These are phyloP conservation scores for Hylaeus volcanicus DNA, from an alignment of 1,140 invertebrate genomes.

Conservation along the genomic window DNA sequence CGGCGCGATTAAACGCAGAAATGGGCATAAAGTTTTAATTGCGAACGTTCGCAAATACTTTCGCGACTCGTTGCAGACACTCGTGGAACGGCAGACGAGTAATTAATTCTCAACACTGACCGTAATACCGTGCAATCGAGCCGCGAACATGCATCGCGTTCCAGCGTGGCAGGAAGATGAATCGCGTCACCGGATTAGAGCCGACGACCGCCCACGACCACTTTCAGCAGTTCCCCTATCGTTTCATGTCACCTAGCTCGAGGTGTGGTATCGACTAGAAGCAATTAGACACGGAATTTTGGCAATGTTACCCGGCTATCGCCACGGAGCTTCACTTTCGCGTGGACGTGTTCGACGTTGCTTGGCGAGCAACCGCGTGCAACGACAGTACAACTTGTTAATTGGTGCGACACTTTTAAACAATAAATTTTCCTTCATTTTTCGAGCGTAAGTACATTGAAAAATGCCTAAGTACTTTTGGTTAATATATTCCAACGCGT, in stretches of 20 bases:
- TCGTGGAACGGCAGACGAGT: conserved; percentile 15
- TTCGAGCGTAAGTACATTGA: too few species aligned
- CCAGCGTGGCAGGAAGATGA: conserved; percentile 42
- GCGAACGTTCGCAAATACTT: conserved; percentile 23
- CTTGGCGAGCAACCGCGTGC: neutral
- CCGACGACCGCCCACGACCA: conserved; percentile 14
- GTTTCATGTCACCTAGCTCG: conserved; percentile 13
- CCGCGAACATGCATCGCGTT: conserved; percentile 47
- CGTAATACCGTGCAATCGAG: conserved; percentile 49
- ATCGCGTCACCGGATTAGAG: conserved; percentile 41
- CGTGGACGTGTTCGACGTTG: neutral
- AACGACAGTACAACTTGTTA: neutral
- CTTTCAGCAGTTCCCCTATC: conserved; percentile 8
- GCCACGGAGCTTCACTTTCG: neutral
- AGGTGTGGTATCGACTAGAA: conserved; percentile 12
- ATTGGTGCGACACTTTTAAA: neutral
- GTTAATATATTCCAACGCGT: too few species aligned
- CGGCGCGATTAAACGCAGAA: neutral
- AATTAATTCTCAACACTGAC: conserved; percentile 47
- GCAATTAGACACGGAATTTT: conserved; percentile 25
- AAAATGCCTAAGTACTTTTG: too few species aligned
- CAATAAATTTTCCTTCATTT: too few species aligned
- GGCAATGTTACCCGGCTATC: neutral
- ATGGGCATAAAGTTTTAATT: conserved; percentile 23
- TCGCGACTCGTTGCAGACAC: conserved; percentile 2